Base-by-base conservation (phyloP, 2,888 invertebrate species). In the Brenthis ino region DNA sequence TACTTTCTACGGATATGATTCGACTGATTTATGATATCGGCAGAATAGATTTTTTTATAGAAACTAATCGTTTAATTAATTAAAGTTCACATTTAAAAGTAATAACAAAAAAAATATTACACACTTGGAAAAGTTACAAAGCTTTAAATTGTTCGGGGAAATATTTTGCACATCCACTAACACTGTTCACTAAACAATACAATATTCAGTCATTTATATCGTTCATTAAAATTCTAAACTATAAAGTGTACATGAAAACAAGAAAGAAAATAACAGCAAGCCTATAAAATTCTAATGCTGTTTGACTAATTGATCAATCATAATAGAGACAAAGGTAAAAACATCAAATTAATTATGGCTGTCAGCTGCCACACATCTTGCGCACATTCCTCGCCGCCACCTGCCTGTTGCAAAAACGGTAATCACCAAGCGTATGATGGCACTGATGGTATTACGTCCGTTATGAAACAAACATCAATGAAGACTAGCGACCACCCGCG, bases 341-440 rank as follows among this genome's bases (percentile, higher is more conserved):
- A 69, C 53, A 20, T 16, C 53, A 60, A 68, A 72, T 64, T 64
- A 66, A 70, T 64, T 51, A 64, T 53, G 37, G 37, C 37, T 53
- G 68, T 68, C 72, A 72, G 70, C 70, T 68, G 72, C 67, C 65
- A 65, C 64, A 57, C 70, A 72, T 72, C 68, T 68, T 68, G 68
- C 72, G 54, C 64, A 67, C 76, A 77, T 78, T 79, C 78, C 74
- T 54, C 53, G 16, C 58, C 80, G 77, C 77, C 82, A 78, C 76
- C 75, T 79, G 75, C 78, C 79, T 57, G 73, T 74, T 67, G 72
- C 83, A 90, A 89, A 88, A 89, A 89, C 81, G 73, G 70, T 84
- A 81, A 80, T 79, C 77, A 75, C 77, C 76, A 80, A 55, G 67
- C 61, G 67, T 63, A 67, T 67, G 56, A 63, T 67, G 67, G 43